phyloP scores from a whole-genome alignment of 2,888 invertebrate species.

The Steinernema scapterisci region DNA sequence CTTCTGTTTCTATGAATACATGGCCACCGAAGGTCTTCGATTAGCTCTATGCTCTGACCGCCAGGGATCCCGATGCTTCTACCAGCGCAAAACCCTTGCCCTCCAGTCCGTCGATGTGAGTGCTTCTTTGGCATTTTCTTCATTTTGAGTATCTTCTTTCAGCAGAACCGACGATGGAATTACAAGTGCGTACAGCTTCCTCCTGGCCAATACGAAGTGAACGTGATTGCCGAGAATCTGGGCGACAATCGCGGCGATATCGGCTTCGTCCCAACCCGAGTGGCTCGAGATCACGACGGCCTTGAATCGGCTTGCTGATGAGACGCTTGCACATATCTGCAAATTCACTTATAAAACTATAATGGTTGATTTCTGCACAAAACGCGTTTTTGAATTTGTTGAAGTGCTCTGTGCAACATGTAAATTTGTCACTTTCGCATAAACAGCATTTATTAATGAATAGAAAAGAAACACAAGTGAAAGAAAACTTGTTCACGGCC shows the following conservation, averaged over 20 bases:
- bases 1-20: constrained; percentile 60
- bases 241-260: constrained; percentile 57
- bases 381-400: too few relatives aligned
- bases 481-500: too few relatives aligned
- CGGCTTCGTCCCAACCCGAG: constrained; percentile 56
- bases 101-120: constrained; percentile 37
- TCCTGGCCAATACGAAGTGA: constrained; percentile 52
- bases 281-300: constrained; percentile 37
- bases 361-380: too few relatives aligned
- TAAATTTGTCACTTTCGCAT: too few relatives aligned
- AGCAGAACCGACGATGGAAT: constrained; percentile 55
- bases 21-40: constrained; percentile 48
- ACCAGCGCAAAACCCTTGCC: constrained; percentile 46
- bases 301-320: constrained; percentile 1
- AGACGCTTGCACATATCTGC: not conserved
- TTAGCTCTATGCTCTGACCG: constrained; percentile 54
- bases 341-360: too few relatives aligned
- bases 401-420: too few relatives aligned
- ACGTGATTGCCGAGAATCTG: constrained; percentile 55
- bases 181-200: constrained; percentile 55
- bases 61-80: constrained; percentile 52
- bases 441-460: too few relatives aligned
- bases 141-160: constrained; percentile 16
- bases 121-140: not conserved
- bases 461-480: too few relatives aligned